phyloP scores from a whole-genome alignment of 2,888 invertebrate species.

The Trichogramma evanescens region DNA sequence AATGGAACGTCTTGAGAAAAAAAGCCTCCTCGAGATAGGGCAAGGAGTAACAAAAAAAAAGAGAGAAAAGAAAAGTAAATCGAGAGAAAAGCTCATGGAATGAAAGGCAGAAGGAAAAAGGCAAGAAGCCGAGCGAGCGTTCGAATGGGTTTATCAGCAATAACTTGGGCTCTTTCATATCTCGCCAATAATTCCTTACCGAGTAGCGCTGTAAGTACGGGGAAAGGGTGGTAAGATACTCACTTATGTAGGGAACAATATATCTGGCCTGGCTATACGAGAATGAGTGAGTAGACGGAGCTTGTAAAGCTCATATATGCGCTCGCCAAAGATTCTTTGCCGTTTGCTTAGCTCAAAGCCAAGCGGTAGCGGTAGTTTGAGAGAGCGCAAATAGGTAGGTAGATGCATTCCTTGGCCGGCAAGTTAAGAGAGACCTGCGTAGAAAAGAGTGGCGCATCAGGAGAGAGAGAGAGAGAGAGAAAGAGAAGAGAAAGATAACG shows the following conservation, averaged over 20 bases:
- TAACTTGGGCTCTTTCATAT: slow-evolving; percentile 43
- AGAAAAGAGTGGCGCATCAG: slow-evolving; percentile 10
- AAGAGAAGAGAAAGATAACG: slow-evolving; percentile 8
- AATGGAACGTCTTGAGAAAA: not conserved
- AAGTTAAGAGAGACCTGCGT: slow-evolving; percentile 18
- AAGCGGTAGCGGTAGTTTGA: slow-evolving; percentile 14
- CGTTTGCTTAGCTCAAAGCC: slow-evolving; percentile 7
- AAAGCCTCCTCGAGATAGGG: not conserved
- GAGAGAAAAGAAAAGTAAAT: slow-evolving; percentile 3
- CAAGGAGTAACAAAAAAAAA: not conserved
- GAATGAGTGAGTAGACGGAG: not conserved
- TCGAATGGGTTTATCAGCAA: slow-evolving; percentile 40
- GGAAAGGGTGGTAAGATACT: not conserved
- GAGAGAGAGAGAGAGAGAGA: slow-evolving; percentile 1
- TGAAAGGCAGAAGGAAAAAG: slow-evolving; percentile 14
- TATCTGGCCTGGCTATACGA: slow-evolving; percentile 7
- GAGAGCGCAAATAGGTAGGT: slow-evolving; percentile 10
- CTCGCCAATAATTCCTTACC: slow-evolving; percentile 41
- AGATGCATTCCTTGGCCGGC: not conserved
- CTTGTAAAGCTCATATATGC: not conserved
- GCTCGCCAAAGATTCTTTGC: slow-evolving; percentile 22
- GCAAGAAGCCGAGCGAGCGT: slow-evolving; percentile 13
- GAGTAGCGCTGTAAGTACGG: slow-evolving; percentile 15
- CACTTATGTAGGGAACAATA: too few species aligned
- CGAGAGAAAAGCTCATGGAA: slow-evolving; percentile 16